phyloP scores from a whole-genome alignment of 1,140 invertebrate species.

The Capitella teleta region DNA sequence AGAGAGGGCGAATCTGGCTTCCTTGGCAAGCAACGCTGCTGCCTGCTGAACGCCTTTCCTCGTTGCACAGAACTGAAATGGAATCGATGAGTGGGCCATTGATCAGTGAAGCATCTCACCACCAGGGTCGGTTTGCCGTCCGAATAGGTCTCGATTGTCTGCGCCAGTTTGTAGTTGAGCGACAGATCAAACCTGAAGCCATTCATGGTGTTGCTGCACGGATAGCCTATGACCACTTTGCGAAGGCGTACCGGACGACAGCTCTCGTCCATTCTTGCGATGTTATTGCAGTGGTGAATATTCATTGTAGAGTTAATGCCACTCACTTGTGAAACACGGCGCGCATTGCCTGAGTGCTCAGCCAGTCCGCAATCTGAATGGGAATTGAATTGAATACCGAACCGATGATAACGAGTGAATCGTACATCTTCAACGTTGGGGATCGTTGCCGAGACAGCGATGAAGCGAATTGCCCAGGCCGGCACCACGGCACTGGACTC shows the following conservation, averaged over 20 bases:
- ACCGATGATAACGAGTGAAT: too few relatives aligned
- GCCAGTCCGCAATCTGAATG: too few relatives aligned
- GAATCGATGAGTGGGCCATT: too few relatives aligned
- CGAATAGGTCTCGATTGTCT: slow-evolving; percentile 58
- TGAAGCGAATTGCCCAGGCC: slow-evolving; percentile 47
- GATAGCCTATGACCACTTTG: slow-evolving; percentile 61
- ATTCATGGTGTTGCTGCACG: slow-evolving; percentile 40
- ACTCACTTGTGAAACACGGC: too few relatives aligned
- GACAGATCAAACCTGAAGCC: slow-evolving; percentile 66
- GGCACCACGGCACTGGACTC: neutral
- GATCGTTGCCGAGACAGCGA: slow-evolving; percentile 68
- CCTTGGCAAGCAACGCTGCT: slow-evolving; percentile 50
- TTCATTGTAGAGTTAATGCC: too few relatives aligned
- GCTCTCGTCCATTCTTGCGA: slow-evolving; percentile 58
- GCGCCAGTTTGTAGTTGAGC: slow-evolving; percentile 60
- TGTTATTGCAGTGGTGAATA: too few relatives aligned
- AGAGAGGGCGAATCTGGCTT: slow-evolving; percentile 49
- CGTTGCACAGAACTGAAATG: slow-evolving; percentile 57
- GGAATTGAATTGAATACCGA: too few relatives aligned
- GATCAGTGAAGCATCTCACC: too few relatives aligned
- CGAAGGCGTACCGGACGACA: slow-evolving; percentile 59
- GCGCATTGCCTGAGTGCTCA: too few relatives aligned
- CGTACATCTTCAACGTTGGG: slow-evolving; percentile 60
- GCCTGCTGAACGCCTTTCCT: slow-evolving; percentile 60
- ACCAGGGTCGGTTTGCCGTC: slow-evolving; percentile 63